A percentile compares a stretch with the other conserved stretches of the same genome.
Conservation (phyloP, 23 tunicate species). For the Halocynthia aurantium region DNA sequence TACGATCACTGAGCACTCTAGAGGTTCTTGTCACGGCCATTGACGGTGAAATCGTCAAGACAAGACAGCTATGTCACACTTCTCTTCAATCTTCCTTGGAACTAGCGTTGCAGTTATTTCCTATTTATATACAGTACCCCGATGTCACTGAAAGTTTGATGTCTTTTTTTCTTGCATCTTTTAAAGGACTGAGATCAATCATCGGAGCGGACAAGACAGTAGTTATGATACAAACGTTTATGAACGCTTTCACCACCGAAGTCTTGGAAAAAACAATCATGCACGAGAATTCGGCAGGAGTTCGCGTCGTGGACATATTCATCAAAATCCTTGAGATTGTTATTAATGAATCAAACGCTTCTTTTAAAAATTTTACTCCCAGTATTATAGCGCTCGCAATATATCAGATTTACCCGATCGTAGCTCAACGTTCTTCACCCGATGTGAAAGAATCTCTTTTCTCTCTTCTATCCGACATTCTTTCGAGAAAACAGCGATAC, state of each 20-base stretch:
- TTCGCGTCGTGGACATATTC: slow-evolving; percentile 58
- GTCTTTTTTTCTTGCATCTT: slow-evolving; percentile 43
- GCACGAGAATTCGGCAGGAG: slow-evolving; percentile 78
- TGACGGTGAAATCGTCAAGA: slow-evolving; percentile 51
- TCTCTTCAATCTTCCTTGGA: slow-evolving; percentile 41
- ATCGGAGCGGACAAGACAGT: slow-evolving; percentile 70
- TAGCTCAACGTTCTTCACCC: slow-evolving; percentile 68
- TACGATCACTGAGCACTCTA: slow-evolving; percentile 38
- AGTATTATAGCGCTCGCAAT: slow-evolving; percentile 68
- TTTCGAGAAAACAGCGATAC: slow-evolving; percentile 59
- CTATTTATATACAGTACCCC: slow-evolving; percentile 48
- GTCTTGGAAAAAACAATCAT: slow-evolving; percentile 59
- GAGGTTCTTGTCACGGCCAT: slow-evolving; percentile 61
- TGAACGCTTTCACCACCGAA: slow-evolving; percentile 50
- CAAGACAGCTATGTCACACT: slow-evolving; percentile 51
- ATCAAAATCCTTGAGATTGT: slow-evolving; percentile 11
- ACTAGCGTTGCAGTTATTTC: slow-evolving; percentile 55
- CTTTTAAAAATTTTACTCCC: slow-evolving; percentile 74
- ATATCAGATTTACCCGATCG: slow-evolving; percentile 69
- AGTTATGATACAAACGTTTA: slow-evolving; percentile 59
- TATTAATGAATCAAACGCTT: slow-evolving; percentile 45
- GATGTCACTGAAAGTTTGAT: slow-evolving; percentile 71
- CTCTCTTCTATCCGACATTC: slow-evolving; percentile 39
- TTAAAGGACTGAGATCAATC: slow-evolving; percentile 52
- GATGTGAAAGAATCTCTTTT: slow-evolving; percentile 74